These are phyloP conservation scores for Sprattus sprattus DNA, from an alignment of 2,113 vertebrate genomes.

Conservation along the genomic window DNA sequence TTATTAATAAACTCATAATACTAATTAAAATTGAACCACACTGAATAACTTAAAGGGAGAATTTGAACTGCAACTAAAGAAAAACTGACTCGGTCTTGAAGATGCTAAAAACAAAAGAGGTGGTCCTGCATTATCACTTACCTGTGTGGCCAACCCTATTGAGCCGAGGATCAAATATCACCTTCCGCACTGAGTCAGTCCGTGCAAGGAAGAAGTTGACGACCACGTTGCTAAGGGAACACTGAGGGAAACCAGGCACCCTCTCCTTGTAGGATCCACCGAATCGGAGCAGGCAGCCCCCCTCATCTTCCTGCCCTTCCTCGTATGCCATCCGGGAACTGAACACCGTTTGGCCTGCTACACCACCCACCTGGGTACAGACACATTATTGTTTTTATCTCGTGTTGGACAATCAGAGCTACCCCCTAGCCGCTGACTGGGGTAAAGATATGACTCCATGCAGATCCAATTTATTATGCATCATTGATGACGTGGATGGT, in stretches of 20 bases:
- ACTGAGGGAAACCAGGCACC: slow-evolving; percentile 84
- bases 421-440: too few relatives aligned
- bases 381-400: background rate
- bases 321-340: slow-evolving; percentile 52
- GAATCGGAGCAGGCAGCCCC: slow-evolving; percentile 76
- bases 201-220: slow-evolving; percentile 91
- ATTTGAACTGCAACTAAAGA: too few relatives aligned
- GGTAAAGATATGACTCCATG: too few relatives aligned
- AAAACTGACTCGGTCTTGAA: too few relatives aligned
- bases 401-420: too few relatives aligned
- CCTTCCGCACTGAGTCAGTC: slow-evolving; percentile 83
- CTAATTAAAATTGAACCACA: too few relatives aligned
- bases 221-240: slow-evolving; percentile 86
- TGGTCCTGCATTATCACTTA: slow-evolving; percentile 57
- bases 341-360: slow-evolving; percentile 75
- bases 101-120: too few relatives aligned
- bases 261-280: background rate
- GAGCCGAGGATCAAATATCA: slow-evolving; percentile 87
- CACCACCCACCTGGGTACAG: slow-evolving; percentile 82
- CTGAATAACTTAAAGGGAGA: background rate
- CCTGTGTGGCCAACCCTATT: slow-evolving; percentile 82
- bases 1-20: too few relatives aligned
- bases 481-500: too few relatives aligned
- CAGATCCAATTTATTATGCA: too few relatives aligned
- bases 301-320: slow-evolving; percentile 76